These are phyloP conservation scores for Caenorhabditis virilis DNA, from an alignment of 2,888 invertebrate genomes.

Conservation along the genomic window DNA sequence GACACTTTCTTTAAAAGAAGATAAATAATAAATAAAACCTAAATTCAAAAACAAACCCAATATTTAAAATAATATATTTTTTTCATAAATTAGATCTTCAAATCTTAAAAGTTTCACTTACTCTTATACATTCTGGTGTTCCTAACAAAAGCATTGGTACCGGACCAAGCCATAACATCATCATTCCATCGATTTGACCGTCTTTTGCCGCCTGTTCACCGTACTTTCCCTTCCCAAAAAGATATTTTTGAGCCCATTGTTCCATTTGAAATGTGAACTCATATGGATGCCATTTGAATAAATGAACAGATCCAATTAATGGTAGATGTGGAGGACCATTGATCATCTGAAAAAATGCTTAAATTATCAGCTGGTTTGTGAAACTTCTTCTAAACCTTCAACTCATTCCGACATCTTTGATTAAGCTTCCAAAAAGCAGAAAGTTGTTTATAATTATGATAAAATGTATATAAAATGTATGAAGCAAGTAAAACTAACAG, in stretches of 20 bases:
- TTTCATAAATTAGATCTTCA: no score
- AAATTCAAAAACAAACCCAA: no score
- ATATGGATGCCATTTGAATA: slow-evolving; percentile 48
- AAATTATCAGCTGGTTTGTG: background rate
- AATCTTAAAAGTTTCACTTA: no score
- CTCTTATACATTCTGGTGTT: slow-evolving; percentile 39
- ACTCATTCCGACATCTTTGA: background rate
- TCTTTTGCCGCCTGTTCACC: slow-evolving; percentile 21
- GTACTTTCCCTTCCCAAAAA: slow-evolving; percentile 15
- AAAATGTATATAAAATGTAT: background rate
- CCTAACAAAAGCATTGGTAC: slow-evolving; percentile 46
- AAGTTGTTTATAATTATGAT: background rate
- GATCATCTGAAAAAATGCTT: background rate
- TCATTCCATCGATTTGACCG: slow-evolving; percentile 24
- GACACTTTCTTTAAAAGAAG: no score
- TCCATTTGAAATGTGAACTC: slow-evolving; percentile 46
- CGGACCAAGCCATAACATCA: slow-evolving; percentile 46
- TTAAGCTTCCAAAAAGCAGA: background rate
- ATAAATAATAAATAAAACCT: no score
- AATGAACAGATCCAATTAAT: slow-evolving; percentile 45
- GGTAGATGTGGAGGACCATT: slow-evolving; percentile 46
- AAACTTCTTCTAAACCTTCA: background rate
- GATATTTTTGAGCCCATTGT: slow-evolving; percentile 39
- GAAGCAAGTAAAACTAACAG: background rate
- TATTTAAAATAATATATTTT: no score